phyloP scores from a whole-genome alignment of 1,140 invertebrate species.

The Nephila pilipes region DNA sequence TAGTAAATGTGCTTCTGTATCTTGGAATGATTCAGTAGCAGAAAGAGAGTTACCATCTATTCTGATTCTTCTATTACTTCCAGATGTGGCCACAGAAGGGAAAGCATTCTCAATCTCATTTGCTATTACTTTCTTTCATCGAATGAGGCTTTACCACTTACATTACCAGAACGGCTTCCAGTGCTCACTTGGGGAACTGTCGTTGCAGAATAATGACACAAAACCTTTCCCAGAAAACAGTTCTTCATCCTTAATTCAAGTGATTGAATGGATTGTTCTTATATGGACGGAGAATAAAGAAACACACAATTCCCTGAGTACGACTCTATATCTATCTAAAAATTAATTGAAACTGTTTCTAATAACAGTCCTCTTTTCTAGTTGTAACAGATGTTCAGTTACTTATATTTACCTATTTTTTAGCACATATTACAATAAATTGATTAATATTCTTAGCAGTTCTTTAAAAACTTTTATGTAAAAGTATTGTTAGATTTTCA shows the following conservation, averaged over 20 bases:
- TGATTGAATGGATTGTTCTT: slow-evolving; percentile 50
- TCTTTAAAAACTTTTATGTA: too few species aligned
- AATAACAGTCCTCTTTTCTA: neutral
- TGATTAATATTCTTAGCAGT: too few species aligned
- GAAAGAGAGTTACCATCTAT: neutral
- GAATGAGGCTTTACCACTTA: neutral
- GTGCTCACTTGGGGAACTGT: neutral
- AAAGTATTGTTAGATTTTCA: too few species aligned
- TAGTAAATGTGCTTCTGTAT: too few species aligned
- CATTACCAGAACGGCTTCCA: neutral
- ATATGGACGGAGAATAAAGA: neutral
- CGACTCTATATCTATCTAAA: neutral
- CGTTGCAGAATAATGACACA: slow-evolving; percentile 26
- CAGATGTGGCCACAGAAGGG: neutral
- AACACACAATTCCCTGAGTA: neutral
- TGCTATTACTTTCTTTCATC: slow-evolving; percentile 20
- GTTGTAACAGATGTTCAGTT: too few species aligned
- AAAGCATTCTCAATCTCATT: slow-evolving; percentile 18
- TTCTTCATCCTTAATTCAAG: slow-evolving; percentile 51
- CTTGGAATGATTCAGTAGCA: neutral
- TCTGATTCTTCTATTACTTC: neutral
- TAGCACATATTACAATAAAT: too few species aligned
- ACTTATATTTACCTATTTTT: too few species aligned
- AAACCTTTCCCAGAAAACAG: neutral
- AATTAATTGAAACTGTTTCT: slow-evolving; percentile 6